Evolutionary conservation across 2,888 invertebrate species (phyloP), one percentile per base, ranked within the genome.

Genomic region (Girardia tigrina): DNA sequence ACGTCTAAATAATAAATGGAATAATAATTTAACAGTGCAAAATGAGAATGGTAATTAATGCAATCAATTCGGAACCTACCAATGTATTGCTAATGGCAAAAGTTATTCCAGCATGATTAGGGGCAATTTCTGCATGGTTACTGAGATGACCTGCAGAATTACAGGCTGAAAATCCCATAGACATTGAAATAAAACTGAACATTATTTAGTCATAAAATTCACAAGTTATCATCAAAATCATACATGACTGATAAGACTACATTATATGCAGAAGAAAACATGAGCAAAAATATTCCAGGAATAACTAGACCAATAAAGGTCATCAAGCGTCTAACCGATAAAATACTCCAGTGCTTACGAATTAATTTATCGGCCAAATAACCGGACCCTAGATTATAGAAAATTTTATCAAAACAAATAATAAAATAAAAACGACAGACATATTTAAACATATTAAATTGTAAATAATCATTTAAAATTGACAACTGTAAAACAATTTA

Each of bases 91-190:
- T 89, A 78, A 90, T 88, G 29, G 90, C 89, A 83, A 90, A 90
- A 23, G 90, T 89, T 74, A 89, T 88, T 28, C 89, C 90, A 0
- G 90, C 89, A 83, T 90, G 88, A 84, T 89, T 89, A 0, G 90
- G 90, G 0, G 90, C 90, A 28, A 90, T 87, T 81, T 90, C 90
- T 1, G 89, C 89, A 82, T 90, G 90, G 82, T 90, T 90, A 81
- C 89, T 89, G 36, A 90, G 84, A 83, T 90, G 90, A 20, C 90
- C 90, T 16, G 89, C 88, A 36, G 89, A 89, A 81, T 90, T 90
- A 81, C 89, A 89, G 0, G 90, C 89, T 81, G 89, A 89, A 77
- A 90, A 83, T 6, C 89, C 89, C 88, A 90, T 89, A 0, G 89
- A 89, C 80, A 90, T 87, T 26, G 89, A 89, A 26, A 90, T 88